Percentiles rank a stretch among this genome's conserved stretches.
These are phyloP conservation scores for Caprella mutica DNA, from an alignment of 2,888 invertebrate genomes.

Conservation along the genomic window DNA sequence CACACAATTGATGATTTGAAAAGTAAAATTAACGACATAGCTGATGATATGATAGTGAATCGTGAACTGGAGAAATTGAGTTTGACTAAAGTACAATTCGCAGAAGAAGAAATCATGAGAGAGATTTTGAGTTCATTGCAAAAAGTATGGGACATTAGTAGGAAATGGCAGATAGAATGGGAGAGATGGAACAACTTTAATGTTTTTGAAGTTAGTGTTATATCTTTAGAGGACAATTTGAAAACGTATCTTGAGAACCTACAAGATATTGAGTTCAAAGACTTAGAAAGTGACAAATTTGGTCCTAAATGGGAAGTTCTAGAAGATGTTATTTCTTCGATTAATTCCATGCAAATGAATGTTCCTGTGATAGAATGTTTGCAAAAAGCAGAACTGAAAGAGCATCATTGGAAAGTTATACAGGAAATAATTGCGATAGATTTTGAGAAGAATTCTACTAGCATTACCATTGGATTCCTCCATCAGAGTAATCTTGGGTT, in stretches of 20 bases:
- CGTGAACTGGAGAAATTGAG: conserved; percentile 13
- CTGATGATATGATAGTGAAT: conserved; percentile 16
- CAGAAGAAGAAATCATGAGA: conserved; percentile 12
- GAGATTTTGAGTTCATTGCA: conserved; percentile 16
- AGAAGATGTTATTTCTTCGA: conserved; percentile 17
- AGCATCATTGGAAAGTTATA: conserved; percentile 27
- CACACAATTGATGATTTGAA: conserved; percentile 7
- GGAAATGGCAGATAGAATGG: conserved; percentile 25
- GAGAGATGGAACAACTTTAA: conserved; percentile 16
- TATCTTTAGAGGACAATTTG: conserved; percentile 20
- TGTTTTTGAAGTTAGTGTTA: conserved; percentile 23
- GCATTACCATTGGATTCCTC: conserved; percentile 22
- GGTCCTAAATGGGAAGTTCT: conserved; percentile 21
- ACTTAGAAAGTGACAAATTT: too few species aligned
- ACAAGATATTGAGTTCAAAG: conserved; percentile 8
- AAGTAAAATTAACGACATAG: conserved; percentile 16
- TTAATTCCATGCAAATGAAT: conserved; percentile 18
- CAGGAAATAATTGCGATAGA: conserved; percentile 16
- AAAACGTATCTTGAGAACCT: conserved; percentile 14
- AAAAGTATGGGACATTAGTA: conserved; percentile 19
- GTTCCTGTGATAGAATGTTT: conserved; percentile 23
- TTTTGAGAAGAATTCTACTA: conserved; percentile 17
- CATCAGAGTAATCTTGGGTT: conserved; percentile 21
- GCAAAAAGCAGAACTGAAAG: conserved; percentile 22
- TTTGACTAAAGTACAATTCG: conserved; percentile 19